phyloP scores from a whole-genome alignment of 1,140 invertebrate genomes.

The Sycophaga agraensis region DNA sequence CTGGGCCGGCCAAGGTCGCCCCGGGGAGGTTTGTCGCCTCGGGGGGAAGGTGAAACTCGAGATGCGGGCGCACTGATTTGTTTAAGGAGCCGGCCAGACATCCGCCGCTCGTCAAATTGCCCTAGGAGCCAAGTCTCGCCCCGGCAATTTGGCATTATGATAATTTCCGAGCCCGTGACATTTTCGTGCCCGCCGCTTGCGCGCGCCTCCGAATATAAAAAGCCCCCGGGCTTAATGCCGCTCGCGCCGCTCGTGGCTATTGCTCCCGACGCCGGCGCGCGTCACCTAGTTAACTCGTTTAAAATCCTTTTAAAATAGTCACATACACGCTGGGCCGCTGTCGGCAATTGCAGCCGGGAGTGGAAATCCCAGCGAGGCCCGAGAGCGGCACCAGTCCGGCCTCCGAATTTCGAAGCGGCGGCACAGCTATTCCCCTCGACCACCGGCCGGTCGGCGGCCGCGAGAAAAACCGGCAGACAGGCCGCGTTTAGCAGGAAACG shows the following conservation, averaged over 20 bases:
- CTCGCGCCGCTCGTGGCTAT: too few relatives aligned
- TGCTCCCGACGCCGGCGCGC: too few relatives aligned
- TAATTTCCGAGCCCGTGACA: conserved; percentile 45
- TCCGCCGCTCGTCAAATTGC: conserved; percentile 55
- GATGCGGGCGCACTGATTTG: conserved; percentile 59
- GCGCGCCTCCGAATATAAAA: conserved; percentile 4
- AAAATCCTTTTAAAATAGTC: too few relatives aligned
- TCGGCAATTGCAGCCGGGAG: too few relatives aligned
- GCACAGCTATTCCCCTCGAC: too few relatives aligned
- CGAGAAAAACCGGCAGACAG: conserved; percentile 36
- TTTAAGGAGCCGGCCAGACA: conserved; percentile 54
- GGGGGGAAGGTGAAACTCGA: conserved; percentile 41
- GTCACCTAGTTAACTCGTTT: too few relatives aligned
- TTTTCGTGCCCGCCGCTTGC: conserved; percentile 35
- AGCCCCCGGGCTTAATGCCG: background rate
- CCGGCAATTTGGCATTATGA: conserved; percentile 51
- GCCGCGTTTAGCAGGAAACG: conserved; percentile 49
- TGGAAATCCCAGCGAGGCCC: too few relatives aligned
- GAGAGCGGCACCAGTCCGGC: too few relatives aligned
- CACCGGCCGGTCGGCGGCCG: background rate
- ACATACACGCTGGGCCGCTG: too few relatives aligned
- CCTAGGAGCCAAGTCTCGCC: conserved; percentile 34
- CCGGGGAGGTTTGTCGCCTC: too few relatives aligned
- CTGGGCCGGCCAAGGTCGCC: too few relatives aligned
- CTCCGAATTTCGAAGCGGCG: too few relatives aligned